phyloP scores from a whole-genome alignment of 2,113 vertebrate genomes.

The Mandrillus leucophaeus region DNA sequence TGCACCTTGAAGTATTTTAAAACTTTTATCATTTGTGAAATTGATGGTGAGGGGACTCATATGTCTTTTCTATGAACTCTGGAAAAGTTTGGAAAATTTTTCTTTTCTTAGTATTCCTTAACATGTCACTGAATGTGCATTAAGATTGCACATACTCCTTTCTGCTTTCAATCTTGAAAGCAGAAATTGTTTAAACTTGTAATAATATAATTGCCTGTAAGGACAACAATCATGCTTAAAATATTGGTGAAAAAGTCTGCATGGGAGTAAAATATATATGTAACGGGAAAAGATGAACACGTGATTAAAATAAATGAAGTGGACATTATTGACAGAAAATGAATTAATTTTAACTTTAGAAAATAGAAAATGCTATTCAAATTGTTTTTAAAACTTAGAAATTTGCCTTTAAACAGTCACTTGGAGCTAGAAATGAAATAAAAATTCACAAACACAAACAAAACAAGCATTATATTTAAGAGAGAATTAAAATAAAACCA shows the following conservation, averaged over 20 bases:
- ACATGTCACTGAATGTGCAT: background rate
- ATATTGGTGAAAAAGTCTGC: background rate
- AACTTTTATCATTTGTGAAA: background rate
- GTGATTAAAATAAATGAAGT: background rate
- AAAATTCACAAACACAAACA: background rate
- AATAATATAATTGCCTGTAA: background rate
- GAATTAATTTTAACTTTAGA: background rate
- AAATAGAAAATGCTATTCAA: background rate
- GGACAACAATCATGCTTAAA: background rate
- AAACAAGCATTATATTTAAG: background rate
- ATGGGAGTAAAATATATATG: background rate
- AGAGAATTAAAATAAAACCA: background rate
- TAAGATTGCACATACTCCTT: background rate
- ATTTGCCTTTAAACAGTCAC: background rate
- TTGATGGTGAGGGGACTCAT: background rate
- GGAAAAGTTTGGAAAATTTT: background rate
- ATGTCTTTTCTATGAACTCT: background rate
- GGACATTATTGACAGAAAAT: background rate
- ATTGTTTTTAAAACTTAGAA: background rate
- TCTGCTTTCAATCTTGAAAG: conserved; percentile 6
- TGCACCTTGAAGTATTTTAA: background rate
- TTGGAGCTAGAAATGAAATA: background rate
- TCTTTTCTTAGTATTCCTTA: background rate
- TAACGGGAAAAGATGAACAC: background rate
- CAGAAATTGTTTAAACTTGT: conserved; percentile 29